Evolutionary conservation across 2,888 invertebrate genomes (phyloP).

Genomic region (Melanchra persicariae): DNA sequence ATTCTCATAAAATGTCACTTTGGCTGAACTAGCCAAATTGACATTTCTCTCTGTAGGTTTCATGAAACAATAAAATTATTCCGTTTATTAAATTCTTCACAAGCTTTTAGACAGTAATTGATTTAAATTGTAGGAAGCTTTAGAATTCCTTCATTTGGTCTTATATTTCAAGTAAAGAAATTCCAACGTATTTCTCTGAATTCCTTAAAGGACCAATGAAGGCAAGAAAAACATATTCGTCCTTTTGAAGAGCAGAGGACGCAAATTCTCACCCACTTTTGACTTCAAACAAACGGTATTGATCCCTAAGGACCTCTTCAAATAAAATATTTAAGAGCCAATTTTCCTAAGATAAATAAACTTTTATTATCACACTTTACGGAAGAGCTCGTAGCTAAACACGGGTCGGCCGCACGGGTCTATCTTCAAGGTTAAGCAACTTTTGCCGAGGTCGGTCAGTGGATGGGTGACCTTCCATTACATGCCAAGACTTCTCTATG

Average conservation of each 20-base stretch:
- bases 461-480: too few relatives aligned
- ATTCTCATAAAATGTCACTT: too few relatives aligned
- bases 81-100: conserved; percentile 10
- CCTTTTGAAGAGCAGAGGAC: conserved; percentile 26
- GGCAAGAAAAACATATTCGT: conserved; percentile 17
- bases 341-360: conserved; percentile 62
- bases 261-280: conserved; percentile 22
- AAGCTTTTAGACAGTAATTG: neutral
- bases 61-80: neutral
- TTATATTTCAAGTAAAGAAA: conserved; percentile 2
- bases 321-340: conserved; percentile 68
- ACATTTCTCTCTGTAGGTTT: too few relatives aligned
- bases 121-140: neutral
- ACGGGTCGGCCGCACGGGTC: too few relatives aligned
- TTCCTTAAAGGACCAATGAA: conserved; percentile 15
- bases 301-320: conserved; percentile 52
- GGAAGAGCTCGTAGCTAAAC: too few relatives aligned
- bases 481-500: too few relatives aligned
- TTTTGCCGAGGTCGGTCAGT: too few relatives aligned
- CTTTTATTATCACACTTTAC: conserved; percentile 39
- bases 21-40: too few relatives aligned
- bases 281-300: conserved; percentile 38
- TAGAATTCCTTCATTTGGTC: neutral
- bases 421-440: too few relatives aligned
- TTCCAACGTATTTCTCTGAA: conserved; percentile 12